phyloP scores from a whole-genome alignment of 2,797 vertebrate genomes.

The Sorex maritimensis region DNA sequence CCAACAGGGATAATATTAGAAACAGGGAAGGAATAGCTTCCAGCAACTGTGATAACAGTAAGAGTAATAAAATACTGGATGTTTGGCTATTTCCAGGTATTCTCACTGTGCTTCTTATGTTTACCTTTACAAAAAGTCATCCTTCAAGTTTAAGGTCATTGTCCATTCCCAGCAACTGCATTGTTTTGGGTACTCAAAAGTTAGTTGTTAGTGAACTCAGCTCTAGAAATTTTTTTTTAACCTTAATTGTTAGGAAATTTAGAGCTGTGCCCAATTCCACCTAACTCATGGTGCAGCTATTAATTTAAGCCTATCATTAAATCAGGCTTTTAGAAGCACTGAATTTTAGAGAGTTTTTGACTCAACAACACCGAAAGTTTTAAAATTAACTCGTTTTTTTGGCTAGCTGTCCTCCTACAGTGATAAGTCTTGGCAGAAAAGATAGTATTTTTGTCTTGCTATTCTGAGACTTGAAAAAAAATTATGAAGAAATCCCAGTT shows the following conservation, averaged over 20 bases:
- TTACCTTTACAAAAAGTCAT: not conserved
- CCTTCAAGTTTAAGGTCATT: conserved; percentile 17
- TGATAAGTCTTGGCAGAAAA: conserved; percentile 53
- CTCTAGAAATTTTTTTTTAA: not conserved
- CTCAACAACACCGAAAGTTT: conserved; percentile 50
- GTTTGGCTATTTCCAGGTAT: conserved; percentile 12
- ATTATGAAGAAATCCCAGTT: conserved; percentile 84
- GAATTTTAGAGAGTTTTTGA: conserved; percentile 57
- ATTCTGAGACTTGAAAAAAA: conserved; percentile 69
- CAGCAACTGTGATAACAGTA: not conserved
- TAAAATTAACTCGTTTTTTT: conserved; percentile 38
- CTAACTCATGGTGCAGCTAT: conserved; percentile 52
- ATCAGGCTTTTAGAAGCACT: not conserved
- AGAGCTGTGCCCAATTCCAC: not conserved
- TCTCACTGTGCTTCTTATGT: not conserved
- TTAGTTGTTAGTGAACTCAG: conserved; percentile 44
- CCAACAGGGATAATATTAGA: not conserved
- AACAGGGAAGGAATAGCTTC: conserved; percentile 45
- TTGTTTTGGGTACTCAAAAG: not conserved
- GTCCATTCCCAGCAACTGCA: not conserved
- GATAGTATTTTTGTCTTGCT: conserved; percentile 53
- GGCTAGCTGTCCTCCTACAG: conserved; percentile 44
- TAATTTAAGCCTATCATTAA: conserved; percentile 30
- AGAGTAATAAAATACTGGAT: not conserved
- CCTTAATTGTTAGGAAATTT: conserved; percentile 1